Evolutionary conservation across 2,888 invertebrate genomes (phyloP).

Genomic region (Acleris laterana): DNA sequence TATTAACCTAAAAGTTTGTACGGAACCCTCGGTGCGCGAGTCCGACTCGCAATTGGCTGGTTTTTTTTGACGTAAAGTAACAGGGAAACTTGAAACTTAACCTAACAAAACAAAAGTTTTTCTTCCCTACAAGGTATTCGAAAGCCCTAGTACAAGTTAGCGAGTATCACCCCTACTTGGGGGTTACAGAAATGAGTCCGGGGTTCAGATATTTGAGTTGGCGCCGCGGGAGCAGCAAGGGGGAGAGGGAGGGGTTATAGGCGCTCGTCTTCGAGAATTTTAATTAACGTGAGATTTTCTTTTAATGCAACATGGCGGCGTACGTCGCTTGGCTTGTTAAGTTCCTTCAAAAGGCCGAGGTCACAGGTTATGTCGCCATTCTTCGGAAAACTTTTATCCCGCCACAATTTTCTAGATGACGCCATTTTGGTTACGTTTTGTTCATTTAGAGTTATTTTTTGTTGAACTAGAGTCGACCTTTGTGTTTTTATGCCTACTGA

Average conservation of each 20-base stretch:
- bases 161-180: constrained; percentile 32
- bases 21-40: too few relatives aligned
- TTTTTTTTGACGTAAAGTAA: too few relatives aligned
- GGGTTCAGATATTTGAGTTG: constrained; percentile 34
- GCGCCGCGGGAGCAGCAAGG: constrained; percentile 24
- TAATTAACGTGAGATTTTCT: constrained; percentile 46
- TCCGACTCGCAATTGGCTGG: too few relatives aligned
- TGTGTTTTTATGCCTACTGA: neutral
- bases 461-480: constrained; percentile 4
- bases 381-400: constrained; percentile 14
- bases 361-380: constrained; percentile 23
- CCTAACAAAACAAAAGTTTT: neutral
- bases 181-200: constrained; percentile 27
- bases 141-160: constrained; percentile 9
- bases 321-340: constrained; percentile 30
- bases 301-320: constrained; percentile 40
- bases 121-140: neutral
- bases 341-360: constrained; percentile 29
- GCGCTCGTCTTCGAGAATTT: constrained; percentile 42
- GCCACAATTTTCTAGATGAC: constrained; percentile 14
- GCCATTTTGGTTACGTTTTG: constrained; percentile 12
- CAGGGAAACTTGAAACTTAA: neutral
- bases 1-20: too few relatives aligned
- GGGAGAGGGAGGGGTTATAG: constrained; percentile 32
- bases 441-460: constrained; percentile 14